Base-by-base conservation (phyloP, 2,797 vertebrate species). In the Calcarius lapponicus region DNA sequence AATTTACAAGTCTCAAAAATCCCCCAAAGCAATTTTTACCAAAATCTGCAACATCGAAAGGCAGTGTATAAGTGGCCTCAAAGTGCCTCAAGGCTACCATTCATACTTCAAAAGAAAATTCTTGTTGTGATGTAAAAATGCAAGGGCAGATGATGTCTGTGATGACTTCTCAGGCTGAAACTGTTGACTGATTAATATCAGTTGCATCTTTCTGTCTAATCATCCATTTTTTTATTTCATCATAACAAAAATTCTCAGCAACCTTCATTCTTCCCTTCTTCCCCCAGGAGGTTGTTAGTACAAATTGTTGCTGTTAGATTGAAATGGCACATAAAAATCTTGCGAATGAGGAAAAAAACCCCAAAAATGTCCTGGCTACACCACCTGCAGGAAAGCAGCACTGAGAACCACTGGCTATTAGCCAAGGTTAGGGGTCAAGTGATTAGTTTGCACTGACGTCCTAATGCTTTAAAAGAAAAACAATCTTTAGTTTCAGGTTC, bases 391-490 rank as follows among this genome's bases (percentile, higher is more conserved):
- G 56, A 93, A 80, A 82, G 60, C 66, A 43, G 64, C 61, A 24
- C 45, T 86, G 45, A 93, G 69, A 93, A 94, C 89, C 42, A 8
- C 50, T 72, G 67, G 78, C 43, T 43, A 54, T 64, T 40, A 93
- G 62, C 73, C 72, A 86, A 92, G 88, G 82, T 24, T 45, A 62
- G 54, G 74, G 86, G 92, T 15, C 17, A 40, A 78, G 11, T 66
- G 65, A 92, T 61, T 62, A 76, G 38, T 51, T 95, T 92, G 84
- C 6, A 18, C 28, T 26, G 58, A 91, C 7, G 26, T 70, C 32
- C 54, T 67, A 13, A 3, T 10, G 25, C 80, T 93, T 83, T 92
- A 86, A 45, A 88, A 94, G 84, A 92, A 74, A 92, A 97, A 91
- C 20, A 69, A 82, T 43, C 56, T 92, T 80, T 76, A 95, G 31